These are phyloP conservation scores for Cremastinae sp. DNA, from an alignment of 2,888 invertebrate species.

Conservation along the genomic window DNA sequence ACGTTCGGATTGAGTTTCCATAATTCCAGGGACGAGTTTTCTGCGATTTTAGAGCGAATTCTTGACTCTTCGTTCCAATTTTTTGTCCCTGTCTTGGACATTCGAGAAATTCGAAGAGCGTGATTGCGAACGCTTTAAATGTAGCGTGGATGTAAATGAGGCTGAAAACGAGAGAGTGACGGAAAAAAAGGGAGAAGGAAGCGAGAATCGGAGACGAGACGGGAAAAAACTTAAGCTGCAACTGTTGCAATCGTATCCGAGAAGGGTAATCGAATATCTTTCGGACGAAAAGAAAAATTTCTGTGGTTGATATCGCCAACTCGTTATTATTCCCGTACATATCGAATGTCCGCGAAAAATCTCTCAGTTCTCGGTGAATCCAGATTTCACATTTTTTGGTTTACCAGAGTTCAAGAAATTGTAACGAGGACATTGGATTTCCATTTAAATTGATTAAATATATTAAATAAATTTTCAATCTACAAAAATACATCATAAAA, in stretches of 20 bases:
- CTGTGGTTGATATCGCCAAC: constrained; percentile 64
- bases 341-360: constrained; percentile 65
- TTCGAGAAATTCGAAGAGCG: background rate
- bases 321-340: constrained; percentile 58
- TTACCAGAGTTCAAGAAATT: background rate
- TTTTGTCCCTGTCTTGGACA: background rate
- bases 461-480: too few species aligned
- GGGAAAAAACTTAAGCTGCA: constrained; percentile 11
- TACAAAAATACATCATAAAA: too few species aligned
- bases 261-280: constrained; percentile 68
- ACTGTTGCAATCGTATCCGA: constrained; percentile 66
- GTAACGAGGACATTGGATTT: background rate
- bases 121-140: too few species aligned
- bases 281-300: constrained; percentile 64
- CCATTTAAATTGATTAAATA: too few species aligned
- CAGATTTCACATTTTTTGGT: too few species aligned
- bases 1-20: too few species aligned
- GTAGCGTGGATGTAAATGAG: background rate
- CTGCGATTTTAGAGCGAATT: too few species aligned
- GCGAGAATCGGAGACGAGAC: constrained; percentile 14
- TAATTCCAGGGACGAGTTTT: too few species aligned
- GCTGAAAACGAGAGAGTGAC: background rate
- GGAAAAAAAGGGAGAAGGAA: background rate
- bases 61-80: too few species aligned
- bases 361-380: constrained; percentile 34